Evolutionary conservation across 2,113 vertebrate genomes (phyloP).

Genomic region (Propithecus coquereli): DNA sequence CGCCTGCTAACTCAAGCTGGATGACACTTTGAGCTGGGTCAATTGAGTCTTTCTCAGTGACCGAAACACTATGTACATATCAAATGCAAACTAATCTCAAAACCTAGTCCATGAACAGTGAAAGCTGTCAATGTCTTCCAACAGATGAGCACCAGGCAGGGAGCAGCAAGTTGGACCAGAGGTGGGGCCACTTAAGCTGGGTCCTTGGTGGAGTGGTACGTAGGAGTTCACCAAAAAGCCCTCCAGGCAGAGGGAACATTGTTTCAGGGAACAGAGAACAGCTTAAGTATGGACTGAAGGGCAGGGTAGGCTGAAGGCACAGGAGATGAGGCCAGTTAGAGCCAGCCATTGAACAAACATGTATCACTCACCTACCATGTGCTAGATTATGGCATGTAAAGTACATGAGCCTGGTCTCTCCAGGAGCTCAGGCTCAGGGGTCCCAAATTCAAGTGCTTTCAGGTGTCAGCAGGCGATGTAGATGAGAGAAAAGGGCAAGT

Average conservation of each 20-base stretch:
- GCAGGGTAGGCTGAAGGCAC: neutral
- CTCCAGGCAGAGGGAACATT: neutral
- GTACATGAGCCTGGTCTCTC: neutral
- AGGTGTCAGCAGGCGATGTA: neutral
- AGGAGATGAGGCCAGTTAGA: neutral
- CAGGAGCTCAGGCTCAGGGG: neutral
- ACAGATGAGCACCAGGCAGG: neutral
- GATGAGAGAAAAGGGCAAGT: neutral
- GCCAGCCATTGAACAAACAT: neutral
- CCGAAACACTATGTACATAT: neutral
- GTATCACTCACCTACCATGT: neutral
- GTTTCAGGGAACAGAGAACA: neutral
- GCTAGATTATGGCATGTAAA: neutral
- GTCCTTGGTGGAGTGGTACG: neutral
- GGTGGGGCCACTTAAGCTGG: neutral
- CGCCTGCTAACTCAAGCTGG: neutral
- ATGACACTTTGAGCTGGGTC: neutral
- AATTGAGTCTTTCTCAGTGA: neutral
- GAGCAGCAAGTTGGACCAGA: neutral
- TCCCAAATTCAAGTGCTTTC: neutral
- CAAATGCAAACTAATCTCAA: constrained; percentile 1
- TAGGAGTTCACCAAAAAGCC: neutral
- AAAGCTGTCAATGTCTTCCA: neutral
- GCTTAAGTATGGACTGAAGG: neutral
- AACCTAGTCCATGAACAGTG: neutral